These are phyloP conservation scores for Drosophila melanogaster DNA, from an alignment of 1,140 invertebrate species.

Conservation along the genomic window DNA sequence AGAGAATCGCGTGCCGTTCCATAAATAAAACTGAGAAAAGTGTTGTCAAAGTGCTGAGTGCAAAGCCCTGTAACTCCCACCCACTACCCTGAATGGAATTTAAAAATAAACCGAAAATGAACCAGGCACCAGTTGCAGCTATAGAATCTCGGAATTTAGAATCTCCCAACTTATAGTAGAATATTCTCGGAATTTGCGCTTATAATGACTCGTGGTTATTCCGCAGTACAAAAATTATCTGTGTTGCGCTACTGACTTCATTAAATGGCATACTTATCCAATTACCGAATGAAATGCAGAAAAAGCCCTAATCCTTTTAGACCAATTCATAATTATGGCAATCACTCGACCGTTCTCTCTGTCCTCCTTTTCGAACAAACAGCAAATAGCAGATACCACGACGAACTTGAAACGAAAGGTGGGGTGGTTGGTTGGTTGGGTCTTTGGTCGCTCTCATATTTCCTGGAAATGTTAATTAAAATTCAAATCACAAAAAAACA, in stretches of 20 bases:
- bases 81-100: slow-evolving; percentile 18
- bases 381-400: slow-evolving; percentile 28
- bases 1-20: slow-evolving; percentile 46
- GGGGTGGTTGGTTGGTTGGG: not conserved
- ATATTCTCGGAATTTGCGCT: slow-evolving; percentile 1
- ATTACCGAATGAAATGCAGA: slow-evolving; percentile 24
- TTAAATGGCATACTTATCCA: slow-evolving; percentile 28
- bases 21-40: slow-evolving; percentile 49
- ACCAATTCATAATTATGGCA: slow-evolving; percentile 42
- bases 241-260: slow-evolving; percentile 6
- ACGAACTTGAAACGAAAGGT: slow-evolving; percentile 3
- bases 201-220: slow-evolving; percentile 5
- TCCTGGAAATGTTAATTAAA: slow-evolving; percentile 79
- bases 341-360: slow-evolving; percentile 26
- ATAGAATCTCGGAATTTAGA: slow-evolving; percentile 42
- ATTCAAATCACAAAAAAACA: slow-evolving; percentile 68
- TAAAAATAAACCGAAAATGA: slow-evolving; percentile 49
- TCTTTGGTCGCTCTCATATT: slow-evolving; percentile 40
- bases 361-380: not conserved
- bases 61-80: slow-evolving; percentile 19
- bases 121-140: slow-evolving; percentile 24
- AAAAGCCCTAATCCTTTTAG: slow-evolving; percentile 25
- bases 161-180: slow-evolving; percentile 1
- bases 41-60: slow-evolving; percentile 48
- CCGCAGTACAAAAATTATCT: not conserved